Conservation (phyloP, 1,140 invertebrate genomes). For the Planococcus citri region DNA sequence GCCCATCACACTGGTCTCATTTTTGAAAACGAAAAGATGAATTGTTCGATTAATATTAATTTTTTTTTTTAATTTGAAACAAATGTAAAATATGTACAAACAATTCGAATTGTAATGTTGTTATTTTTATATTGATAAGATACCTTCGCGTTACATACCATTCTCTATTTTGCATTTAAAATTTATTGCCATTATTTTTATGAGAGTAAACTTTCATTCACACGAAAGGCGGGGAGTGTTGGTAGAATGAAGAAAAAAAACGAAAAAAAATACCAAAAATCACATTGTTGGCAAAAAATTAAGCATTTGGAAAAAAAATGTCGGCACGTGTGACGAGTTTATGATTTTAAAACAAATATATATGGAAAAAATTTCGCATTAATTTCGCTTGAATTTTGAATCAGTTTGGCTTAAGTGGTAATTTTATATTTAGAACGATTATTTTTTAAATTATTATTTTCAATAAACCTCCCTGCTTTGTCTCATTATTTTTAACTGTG, state of each 20-base stretch:
- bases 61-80: not conserved
- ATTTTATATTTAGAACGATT: too few species aligned
- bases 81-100: not conserved
- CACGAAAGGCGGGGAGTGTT: not conserved
- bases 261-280: not conserved
- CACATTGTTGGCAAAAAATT: too few species aligned
- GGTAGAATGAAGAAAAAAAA: not conserved
- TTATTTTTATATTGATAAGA: not conserved
- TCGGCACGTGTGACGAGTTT: not conserved
- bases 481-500: conserved; percentile 17
- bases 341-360: too few species aligned
- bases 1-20: too few species aligned
- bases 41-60: not conserved
- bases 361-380: not conserved
- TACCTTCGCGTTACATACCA: conserved; percentile 6
- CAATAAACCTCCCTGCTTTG: conserved; percentile 12
- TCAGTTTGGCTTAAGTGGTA: not conserved
- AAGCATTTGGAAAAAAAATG: too few species aligned
- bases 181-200: conserved; percentile 5
- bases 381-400: not conserved
- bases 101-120: not conserved
- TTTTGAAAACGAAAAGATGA: not conserved
- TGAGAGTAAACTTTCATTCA: not conserved
- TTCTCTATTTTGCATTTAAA: conserved; percentile 6
- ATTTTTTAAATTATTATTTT: too few species aligned